Evolutionary conservation across 2,888 invertebrate species (phyloP), one percentile per base, ranked within the genome.

Genomic region (Beris morrisii): DNA sequence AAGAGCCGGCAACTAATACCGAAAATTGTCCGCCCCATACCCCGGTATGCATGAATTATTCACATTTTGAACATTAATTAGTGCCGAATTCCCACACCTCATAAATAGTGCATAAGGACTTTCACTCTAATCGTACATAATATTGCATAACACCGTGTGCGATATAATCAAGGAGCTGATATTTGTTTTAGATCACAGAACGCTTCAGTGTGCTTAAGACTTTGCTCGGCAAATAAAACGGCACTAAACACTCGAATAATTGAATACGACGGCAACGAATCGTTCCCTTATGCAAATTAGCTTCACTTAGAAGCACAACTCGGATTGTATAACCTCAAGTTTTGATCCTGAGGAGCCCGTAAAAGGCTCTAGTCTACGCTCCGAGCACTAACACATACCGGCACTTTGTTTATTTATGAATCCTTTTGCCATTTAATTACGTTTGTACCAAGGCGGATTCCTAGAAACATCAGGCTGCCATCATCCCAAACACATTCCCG

Each of bases 281-380:
- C 55, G 64, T 48, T 54, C 64, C 48, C 55, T 64, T 64, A 64
- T 64, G 64, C 55, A 64, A 64, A 64, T 64, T 64, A 64, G 55
- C 56, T 48, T 38, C n/a, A 45, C 32, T 64, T 22, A 12, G 9
- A 30, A 54, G 45, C 13, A 38, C 44, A 22, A 52, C 52, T 38
- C 38, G 2, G 38, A 38, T 38, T 5, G 9, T 38, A 38, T 38
- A 38, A 38, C 38, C 38, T 38, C 7, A 38, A 38, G 38, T 9
- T 9, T 5, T 38, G 61, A 31, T 61, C 52, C 13, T 15, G 50
- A 61, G 31, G 22, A 52, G 52, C 38, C 22, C 15, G 32, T 15
- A 30, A 61, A 22, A 13, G n/a, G 31, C n/a, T 38, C 50, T 38
- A 7, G 22, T n/a, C 28, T n/a, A n/a, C 15, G 46, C 43, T 32